Base-by-base conservation (phyloP, 2,888 invertebrate genomes). In the Ophion ellenae region DNA sequence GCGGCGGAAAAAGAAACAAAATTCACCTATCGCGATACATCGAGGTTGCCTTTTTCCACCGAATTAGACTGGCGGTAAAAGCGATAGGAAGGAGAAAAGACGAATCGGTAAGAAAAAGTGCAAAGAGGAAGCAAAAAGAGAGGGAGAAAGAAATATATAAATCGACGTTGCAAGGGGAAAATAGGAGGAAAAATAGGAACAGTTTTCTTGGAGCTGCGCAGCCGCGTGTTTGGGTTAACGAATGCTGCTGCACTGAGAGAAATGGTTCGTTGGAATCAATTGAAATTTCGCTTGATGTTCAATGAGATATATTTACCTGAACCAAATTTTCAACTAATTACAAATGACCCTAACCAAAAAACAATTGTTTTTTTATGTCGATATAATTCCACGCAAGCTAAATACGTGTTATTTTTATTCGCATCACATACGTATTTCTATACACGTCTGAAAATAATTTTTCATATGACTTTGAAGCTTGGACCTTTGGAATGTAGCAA, bases 61-160 rank as follows among this genome's bases (percentile, higher is more conserved):
- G 81, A 81, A 83, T 81, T 86, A 74, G 69, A 69, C 40, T 28
- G 11, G 66, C 11, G 45, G 36, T 24, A 64, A 64, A 59, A 10
- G 57, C 69, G 17, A 75, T 45, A 77, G 64, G 47, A 57, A 77
- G 64, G 36, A 57, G 59, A 57, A 61, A 24, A 64, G 28, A 40
- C 10, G 63, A 24, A 36, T 53, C 14, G 10, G 63, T 61, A 64
- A 75, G 40, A 53, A 64, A 75, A 47, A 75, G 6, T n/a, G 20
- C 1, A 17, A 14, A 17, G 53, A 14, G 10, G 40, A 53, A 53
- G 53, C 53, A 53, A 14, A 53, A 53, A 14, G 53, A 53, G 17
- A 53, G 17, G 14, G 47, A 17, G 5, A 53, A 17, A 17, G 7
- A 9, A 1, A 9, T 7, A 14, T 11, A 53, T 14, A 14, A 53